Evolutionary conservation across 2,888 invertebrate species (phyloP).

Genomic region (Leptopilina syphax): DNA sequence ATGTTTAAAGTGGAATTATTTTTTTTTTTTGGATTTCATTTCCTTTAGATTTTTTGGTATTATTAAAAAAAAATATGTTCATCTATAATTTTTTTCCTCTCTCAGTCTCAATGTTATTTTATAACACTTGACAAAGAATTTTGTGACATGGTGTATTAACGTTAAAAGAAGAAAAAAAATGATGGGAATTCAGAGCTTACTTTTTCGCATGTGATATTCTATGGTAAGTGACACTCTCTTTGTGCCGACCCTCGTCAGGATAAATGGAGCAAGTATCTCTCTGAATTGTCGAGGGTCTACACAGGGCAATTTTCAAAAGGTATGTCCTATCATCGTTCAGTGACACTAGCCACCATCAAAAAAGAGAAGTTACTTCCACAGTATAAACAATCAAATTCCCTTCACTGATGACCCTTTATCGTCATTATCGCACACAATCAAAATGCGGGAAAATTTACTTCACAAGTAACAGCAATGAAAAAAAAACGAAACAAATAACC

Average conservation of each 20-base stretch:
- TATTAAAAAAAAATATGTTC: too few species aligned
- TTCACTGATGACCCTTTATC: not conserved
- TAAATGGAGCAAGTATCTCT: conserved; percentile 36
- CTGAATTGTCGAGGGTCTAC: conserved; percentile 25
- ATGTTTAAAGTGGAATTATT: too few species aligned
- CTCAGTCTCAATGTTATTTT: not conserved
- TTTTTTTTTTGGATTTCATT: too few species aligned
- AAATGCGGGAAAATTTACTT: not conserved
- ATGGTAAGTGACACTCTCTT: conserved; percentile 36
- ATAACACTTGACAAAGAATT: conserved; percentile 9
- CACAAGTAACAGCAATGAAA: not conserved
- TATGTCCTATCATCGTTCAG: conserved; percentile 16
- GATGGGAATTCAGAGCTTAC: not conserved
- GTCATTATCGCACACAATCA: not conserved
- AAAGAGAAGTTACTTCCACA: conserved; percentile 1
- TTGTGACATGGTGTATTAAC: conserved; percentile 31
- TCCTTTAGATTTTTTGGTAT: too few species aligned
- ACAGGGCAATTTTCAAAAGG: conserved; percentile 25
- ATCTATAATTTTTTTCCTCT: too few species aligned
- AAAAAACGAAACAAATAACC: too few species aligned
- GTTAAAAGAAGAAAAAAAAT: conserved; percentile 18
- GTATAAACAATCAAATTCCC: not conserved
- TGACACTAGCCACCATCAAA: conserved; percentile 22
- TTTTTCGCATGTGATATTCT: conserved; percentile 33
- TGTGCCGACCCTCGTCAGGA: conserved; percentile 36